Percentiles rank a stretch among this genome's conserved stretches.
These are phyloP conservation scores for Anguilla japonica DNA, from an alignment of 2,113 vertebrate genomes.

Conservation along the genomic window DNA sequence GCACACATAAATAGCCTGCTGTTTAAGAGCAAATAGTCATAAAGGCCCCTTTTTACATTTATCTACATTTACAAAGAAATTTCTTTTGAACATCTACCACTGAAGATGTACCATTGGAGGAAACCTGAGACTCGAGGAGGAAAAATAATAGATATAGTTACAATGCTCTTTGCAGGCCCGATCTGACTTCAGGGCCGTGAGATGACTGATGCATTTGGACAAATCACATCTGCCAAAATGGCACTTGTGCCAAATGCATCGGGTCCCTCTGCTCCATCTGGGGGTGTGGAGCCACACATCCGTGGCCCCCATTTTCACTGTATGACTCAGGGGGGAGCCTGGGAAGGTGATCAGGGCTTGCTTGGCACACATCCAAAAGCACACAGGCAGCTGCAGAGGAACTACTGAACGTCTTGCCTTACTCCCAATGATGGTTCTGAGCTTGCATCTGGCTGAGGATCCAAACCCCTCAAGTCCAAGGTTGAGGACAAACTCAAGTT, in stretches of 20 bases:
- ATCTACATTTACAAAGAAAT: neutral
- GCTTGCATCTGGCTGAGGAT: neutral
- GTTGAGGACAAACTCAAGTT: neutral
- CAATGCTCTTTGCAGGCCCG: neutral
- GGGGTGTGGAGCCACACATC: neutral
- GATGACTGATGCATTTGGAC: neutral
- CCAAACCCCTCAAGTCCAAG: neutral
- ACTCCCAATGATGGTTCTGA: neutral
- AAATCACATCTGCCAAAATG: neutral
- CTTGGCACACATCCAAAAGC: neutral
- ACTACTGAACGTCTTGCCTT: neutral
- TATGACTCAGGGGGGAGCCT: neutral
- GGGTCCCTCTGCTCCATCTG: neutral
- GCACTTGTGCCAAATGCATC: neutral
- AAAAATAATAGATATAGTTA: neutral
- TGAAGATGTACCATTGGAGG: neutral
- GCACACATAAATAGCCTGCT: neutral
- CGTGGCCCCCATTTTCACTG: neutral
- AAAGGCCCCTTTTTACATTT: neutral
- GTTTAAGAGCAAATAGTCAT: neutral
- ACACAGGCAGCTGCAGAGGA: neutral
- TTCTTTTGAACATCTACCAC: neutral
- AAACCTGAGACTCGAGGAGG: neutral
- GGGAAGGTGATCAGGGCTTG: neutral
- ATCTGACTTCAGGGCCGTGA: neutral